Conservation (phyloP, 2,888 invertebrate genomes). For the Lasioglossum marginatum region DNA sequence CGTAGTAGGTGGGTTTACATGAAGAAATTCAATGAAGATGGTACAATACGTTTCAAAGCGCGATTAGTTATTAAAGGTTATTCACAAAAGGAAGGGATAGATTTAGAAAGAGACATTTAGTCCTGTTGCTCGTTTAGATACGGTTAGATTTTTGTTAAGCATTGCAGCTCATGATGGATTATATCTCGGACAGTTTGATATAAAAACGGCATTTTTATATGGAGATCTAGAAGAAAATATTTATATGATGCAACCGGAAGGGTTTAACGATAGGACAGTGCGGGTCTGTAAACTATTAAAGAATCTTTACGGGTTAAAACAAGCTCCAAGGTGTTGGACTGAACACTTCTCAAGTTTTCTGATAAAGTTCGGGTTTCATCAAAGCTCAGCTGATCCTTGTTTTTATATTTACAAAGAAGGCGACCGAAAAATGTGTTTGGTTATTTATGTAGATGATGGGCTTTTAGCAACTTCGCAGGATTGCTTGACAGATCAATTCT, state of each 20-base stretch:
- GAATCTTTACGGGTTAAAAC: constrained; percentile 21
- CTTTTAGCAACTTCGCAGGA: no score
- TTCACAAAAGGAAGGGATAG: neutral
- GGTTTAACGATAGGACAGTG: neutral
- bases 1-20: neutral
- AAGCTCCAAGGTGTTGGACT: constrained; percentile 5
- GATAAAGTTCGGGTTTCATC: no score
- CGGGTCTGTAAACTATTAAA: neutral
- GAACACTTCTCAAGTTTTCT: no score
- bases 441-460: no score
- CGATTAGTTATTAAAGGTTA: neutral
- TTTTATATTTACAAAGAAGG: no score
- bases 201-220: neutral
- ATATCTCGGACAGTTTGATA: neutral
- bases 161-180: neutral
- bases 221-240: neutral
- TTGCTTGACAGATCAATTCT: no score
- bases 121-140: neutral
- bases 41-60: neutral
- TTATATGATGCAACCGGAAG: neutral
- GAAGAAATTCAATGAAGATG: neutral
- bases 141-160: neutral
- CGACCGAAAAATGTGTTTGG: no score
- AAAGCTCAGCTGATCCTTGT: no score
- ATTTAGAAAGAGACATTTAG: constrained; percentile 5